Evolutionary conservation across 2,797 vertebrate species (phyloP).

Genomic region (Orientallactaga sibirica): DNA sequence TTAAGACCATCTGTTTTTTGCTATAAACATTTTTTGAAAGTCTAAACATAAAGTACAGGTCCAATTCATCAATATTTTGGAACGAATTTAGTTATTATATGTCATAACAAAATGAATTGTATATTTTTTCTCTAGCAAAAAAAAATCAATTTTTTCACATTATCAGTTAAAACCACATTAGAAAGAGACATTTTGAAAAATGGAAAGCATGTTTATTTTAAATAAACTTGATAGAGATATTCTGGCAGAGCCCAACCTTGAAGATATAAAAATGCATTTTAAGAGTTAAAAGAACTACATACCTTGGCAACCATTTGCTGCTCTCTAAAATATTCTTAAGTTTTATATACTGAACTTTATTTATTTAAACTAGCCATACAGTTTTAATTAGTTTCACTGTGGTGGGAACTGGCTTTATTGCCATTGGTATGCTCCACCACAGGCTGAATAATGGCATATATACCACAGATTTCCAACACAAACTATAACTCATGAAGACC

Average conservation of each 20-base stretch:
- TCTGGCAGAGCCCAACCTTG: constrained; percentile 27
- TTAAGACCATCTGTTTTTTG: constrained; percentile 56
- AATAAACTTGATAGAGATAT: constrained; percentile 52
- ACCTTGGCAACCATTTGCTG: constrained; percentile 76
- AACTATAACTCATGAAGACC: constrained; percentile 87
- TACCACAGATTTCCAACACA: constrained; percentile 79
- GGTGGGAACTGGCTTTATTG: constrained; percentile 72
- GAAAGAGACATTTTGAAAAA: constrained; percentile 66
- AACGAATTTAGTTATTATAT: constrained; percentile 62
- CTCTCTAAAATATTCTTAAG: constrained; percentile 63
- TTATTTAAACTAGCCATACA: constrained; percentile 83
- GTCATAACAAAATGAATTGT: constrained; percentile 55
- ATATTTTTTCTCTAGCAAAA: constrained; percentile 51
- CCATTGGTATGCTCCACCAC: constrained; percentile 57
- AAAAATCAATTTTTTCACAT: constrained; percentile 62
- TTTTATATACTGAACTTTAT: constrained; percentile 78
- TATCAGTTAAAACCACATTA: constrained; percentile 70
- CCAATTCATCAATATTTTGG: constrained; percentile 71
- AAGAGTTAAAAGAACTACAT: constrained; percentile 67
- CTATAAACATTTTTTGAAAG: constrained; percentile 74
- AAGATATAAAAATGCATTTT: constrained; percentile 48
- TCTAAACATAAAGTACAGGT: constrained; percentile 70
- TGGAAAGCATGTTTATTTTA: constrained; percentile 62
- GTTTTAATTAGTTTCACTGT: constrained; percentile 86
- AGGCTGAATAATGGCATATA: constrained; percentile 55